Evolutionary conservation across 2,888 invertebrate genomes (phyloP), one percentile per base, ranked within the genome.

Genomic region (Steinernema hermaphroditum): DNA sequence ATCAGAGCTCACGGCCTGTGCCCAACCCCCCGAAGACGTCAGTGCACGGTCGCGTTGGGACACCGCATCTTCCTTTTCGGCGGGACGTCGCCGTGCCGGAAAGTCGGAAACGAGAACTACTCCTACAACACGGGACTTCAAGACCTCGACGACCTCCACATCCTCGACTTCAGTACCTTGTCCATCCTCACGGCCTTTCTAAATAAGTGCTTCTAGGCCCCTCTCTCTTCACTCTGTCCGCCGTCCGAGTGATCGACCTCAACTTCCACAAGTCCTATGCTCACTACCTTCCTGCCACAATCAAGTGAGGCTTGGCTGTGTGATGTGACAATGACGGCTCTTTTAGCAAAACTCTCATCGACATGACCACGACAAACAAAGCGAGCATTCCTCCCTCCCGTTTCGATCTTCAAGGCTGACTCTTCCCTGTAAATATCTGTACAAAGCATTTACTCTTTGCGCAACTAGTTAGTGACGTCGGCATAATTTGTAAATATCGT

Each of bases 11-110:
- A 78, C 68, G 88, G 88, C 19, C 50, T 75, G 34, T 82, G 32
- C 24, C 89, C 90, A 1, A 86, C 86, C 77, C 84, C 88, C 0
- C 81, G 90, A 9, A 80, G 90, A 41, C 83, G 90, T 68, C 94
- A 94, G 87, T 93, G 92, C 70, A 93, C 93, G 86, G 90, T 93
- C 83, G 89, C 92, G 62, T 90, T 92, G 81, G 91, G 90, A 16
- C 90, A 91, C 79, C 90, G 91, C 85, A 90, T 94, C 81, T 94
- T 91, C 87, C 88, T 94, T 72, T 95, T 95, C 89, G 94, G 94
- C 68, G 95, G 95, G 49, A 94, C 94, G 72, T 94, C 93, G 92
- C 92, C 88, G 24, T 62, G 24, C 37, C n/a, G 19, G 4, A 24
- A 50, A 12, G 54, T 24, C 12, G 54, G 27, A 4, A 22, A 22